Evolutionary conservation across 1,140 invertebrate genomes (phyloP).

Genomic region (Solen grandis): DNA sequence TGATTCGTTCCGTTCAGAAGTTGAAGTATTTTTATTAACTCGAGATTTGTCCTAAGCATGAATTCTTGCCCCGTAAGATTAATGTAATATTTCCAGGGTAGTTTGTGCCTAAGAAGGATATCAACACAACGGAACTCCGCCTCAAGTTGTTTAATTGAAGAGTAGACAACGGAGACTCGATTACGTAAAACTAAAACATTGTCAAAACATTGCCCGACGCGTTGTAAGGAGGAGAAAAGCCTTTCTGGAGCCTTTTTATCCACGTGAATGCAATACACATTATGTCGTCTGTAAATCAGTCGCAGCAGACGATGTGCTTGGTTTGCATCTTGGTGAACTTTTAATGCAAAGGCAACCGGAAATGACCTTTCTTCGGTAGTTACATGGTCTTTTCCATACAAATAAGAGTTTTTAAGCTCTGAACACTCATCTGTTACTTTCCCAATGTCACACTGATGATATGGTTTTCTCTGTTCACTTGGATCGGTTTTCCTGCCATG

Average conservation of each 20-base stretch:
- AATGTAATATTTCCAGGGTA: conserved; percentile 75
- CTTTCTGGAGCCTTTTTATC: conserved; percentile 63
- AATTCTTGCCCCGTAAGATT: conserved; percentile 77
- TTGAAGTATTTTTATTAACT: conserved; percentile 70
- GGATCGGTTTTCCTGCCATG: no score
- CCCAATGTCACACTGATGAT: conserved; percentile 27
- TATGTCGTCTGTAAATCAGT: conserved; percentile 75
- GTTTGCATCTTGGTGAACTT: conserved; percentile 69
- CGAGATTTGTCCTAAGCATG: conserved; percentile 73
- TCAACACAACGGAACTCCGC: conserved; percentile 71
- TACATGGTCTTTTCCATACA: conserved; percentile 19
- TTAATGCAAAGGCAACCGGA: conserved; percentile 66
- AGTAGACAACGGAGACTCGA: conserved; percentile 47
- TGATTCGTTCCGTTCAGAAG: conserved; percentile 70
- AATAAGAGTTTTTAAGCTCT: neutral
- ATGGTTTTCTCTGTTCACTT: no score
- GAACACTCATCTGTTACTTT: neutral
- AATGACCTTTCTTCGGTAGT: conserved; percentile 45
- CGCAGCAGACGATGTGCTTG: conserved; percentile 75
- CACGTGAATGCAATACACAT: conserved; percentile 78
- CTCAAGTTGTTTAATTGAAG: conserved; percentile 59
- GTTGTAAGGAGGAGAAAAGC: conserved; percentile 8
- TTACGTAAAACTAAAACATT: conserved; percentile 58
- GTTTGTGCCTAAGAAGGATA: neutral
- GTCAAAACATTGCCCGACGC: conserved; percentile 32